Evolutionary conservation across 2,888 invertebrate species (phyloP).

Genomic region (Acanthococcus lagerstroemiae): DNA sequence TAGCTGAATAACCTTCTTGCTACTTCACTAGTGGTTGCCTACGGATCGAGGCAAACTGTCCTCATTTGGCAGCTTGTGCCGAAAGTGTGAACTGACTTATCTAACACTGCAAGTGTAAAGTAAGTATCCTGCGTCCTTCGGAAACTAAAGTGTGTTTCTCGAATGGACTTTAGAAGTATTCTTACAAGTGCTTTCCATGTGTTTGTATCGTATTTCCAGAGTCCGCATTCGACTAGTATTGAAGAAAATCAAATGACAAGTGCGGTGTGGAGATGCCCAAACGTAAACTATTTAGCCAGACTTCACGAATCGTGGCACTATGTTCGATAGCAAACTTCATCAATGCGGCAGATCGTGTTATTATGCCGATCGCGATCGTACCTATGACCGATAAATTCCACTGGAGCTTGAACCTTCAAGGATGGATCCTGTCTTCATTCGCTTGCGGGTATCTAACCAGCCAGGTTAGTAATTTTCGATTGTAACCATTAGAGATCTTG

Average conservation of each 20-base stretch:
- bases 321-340: constrained; percentile 66
- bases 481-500: not conserved
- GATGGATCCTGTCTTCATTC: constrained; percentile 65
- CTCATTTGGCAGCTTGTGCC: too few species aligned
- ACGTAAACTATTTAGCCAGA: constrained; percentile 9
- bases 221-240: too few species aligned
- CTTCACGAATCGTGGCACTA: constrained; percentile 50
- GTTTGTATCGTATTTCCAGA: too few species aligned
- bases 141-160: too few species aligned
- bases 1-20: too few species aligned
- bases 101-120: too few species aligned
- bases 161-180: too few species aligned
- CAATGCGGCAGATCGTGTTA: constrained; percentile 63
- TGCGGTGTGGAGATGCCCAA: not conserved
- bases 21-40: too few species aligned
- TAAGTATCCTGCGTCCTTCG: too few species aligned
- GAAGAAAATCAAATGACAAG: not conserved
- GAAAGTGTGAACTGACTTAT: too few species aligned
- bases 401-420: constrained; percentile 60
- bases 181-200: too few species aligned
- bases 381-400: constrained; percentile 61
- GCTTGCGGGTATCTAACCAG: constrained; percentile 66
- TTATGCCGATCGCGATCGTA: constrained; percentile 68
- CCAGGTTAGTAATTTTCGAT: constrained; percentile 47
- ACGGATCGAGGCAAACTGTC: too few species aligned